Percentiles rank a stretch among this genome's conserved stretches.
Conservation (phyloP, 1,140 invertebrate species). For the Grapholita molesta region DNA sequence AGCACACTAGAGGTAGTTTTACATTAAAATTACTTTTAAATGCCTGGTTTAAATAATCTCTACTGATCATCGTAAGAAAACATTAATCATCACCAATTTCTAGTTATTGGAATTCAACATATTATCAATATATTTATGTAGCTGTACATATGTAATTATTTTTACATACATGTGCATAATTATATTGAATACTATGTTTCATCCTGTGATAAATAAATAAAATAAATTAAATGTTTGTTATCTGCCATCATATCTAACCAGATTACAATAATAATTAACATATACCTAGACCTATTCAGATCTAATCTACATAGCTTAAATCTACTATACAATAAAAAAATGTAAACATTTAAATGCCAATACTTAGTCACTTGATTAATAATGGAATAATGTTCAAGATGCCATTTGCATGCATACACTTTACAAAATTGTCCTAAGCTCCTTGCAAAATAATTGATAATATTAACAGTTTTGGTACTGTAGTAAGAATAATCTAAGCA, state of each 20-base stretch:
- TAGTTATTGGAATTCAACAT: neutral
- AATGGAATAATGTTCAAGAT: neutral
- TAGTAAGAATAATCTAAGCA: constrained; percentile 25
- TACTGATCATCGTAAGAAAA: neutral
- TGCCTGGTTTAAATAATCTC: neutral
- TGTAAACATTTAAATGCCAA: neutral
- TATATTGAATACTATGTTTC: no score
- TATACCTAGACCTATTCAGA: neutral
- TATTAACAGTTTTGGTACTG: no score
- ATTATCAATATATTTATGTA: no score
- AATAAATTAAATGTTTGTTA: neutral
- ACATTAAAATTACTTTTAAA: no score
- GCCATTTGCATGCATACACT: no score
- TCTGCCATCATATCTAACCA: neutral
- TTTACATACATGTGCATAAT: no score
- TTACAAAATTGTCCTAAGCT: no score
- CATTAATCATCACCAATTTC: neutral
- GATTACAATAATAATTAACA: neutral
- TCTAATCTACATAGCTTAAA: neutral
- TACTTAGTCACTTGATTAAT: neutral
- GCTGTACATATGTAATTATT: no score
- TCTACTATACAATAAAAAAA: neutral
- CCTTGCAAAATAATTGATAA: neutral
- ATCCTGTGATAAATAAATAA: no score
- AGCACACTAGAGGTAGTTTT: neutral